A percentile compares a stretch with the other conserved stretches of the same genome.
Evolutionary conservation across 2,113 vertebrate genomes (phyloP).

Genomic region (Vanacampus margaritifer): DNA sequence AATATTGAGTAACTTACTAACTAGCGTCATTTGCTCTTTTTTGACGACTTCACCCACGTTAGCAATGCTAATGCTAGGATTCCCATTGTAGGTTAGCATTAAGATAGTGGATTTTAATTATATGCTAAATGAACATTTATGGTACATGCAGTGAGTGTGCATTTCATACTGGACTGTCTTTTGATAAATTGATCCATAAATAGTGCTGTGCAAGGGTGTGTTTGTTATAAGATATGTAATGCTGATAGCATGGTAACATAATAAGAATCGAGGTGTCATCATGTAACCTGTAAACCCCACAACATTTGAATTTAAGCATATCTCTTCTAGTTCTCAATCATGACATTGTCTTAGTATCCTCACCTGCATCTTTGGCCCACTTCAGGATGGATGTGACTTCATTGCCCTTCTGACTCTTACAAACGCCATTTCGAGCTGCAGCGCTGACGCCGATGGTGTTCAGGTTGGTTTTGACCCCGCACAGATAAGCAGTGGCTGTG

Average conservation of each 20-base stretch:
- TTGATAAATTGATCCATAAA: no score
- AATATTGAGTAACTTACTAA: not conserved
- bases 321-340: no score
- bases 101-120: no score
- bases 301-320: not conserved
- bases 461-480: constrained; percentile 75
- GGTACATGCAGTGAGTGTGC: no score
- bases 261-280: not conserved
- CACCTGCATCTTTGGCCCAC: constrained; percentile 76
- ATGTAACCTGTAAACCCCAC: not conserved
- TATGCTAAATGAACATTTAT: no score
- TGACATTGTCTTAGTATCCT: not conserved
- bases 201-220: constrained; percentile 6
- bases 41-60: not conserved
- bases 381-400: constrained; percentile 76
- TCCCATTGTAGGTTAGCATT: not conserved
- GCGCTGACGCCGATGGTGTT: constrained; percentile 69
- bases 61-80: not conserved
- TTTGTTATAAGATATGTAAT: constrained; percentile 25
- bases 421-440: constrained; percentile 67
- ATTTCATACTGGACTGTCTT: no score
- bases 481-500: constrained; percentile 74
- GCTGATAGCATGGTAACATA: constrained; percentile 30
- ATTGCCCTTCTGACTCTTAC: constrained; percentile 71
- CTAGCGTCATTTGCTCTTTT: not conserved